Evolutionary conservation across 1,140 invertebrate species (phyloP), one percentile per base, ranked within the genome.

Genomic region (Phortica variegata): DNA sequence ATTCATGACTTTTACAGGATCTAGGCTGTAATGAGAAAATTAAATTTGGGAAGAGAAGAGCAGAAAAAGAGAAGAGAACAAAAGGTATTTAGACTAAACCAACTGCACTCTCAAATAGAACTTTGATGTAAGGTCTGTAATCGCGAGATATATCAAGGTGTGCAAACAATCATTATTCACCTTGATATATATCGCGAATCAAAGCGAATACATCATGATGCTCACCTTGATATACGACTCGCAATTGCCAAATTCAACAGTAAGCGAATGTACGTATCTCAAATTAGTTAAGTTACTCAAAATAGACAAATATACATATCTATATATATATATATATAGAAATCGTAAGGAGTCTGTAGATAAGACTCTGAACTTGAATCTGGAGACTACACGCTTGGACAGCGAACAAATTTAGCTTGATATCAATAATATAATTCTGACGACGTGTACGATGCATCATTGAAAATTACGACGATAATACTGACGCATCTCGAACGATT

Each of bases 1-100:
- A 72, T 54, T 89, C 85, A n/a, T 81, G 81, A 60, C 84, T 87
- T 55, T 84, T 85, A 43, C 77, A 75, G 49, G 73, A 58, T 17
- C 65, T 71, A 21, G 70, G 62, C 66, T 73, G 41, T 4, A 60
- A 26, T 41, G 38, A 17, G 16, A 43, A 16, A 46, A 19, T 18
- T 41, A 38, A 13, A 5, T 19, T 5, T 26, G 20, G 7, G 1
- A 9, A n/a, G 13, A 46, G n/a, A 26, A 40, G 8, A 9, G 32
- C 7, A 9, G 15, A 23, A 18, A 16, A 16, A 26, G 49, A 34
- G 45, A 21, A 38, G 26, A 36, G 36, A 45, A 37, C 52, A 33
- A 43, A 29, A 53, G 51, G 45, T 47, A 47, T 48, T 44, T 38
- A 32, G n/a, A n/a, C 23, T 31, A 9, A n/a, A 46, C 10, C 13